Percentiles rank a stretch among this genome's conserved stretches.
Conservation (phyloP, 2,888 invertebrate genomes). For the Leptura quadrifasciata region DNA sequence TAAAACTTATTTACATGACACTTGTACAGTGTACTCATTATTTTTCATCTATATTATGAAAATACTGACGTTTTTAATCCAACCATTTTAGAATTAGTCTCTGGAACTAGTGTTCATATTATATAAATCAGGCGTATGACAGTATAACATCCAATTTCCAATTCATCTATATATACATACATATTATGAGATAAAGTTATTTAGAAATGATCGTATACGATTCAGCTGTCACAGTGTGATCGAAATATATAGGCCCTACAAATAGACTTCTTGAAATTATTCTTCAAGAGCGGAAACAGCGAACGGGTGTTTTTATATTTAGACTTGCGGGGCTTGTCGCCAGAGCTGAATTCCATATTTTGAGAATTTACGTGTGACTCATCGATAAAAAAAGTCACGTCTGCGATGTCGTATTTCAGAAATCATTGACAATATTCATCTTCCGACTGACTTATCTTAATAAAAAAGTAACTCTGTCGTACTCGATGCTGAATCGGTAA, state of each 20-base stretch:
- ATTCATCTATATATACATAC: not conserved
- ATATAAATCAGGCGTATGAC: not conserved
- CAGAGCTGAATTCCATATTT: not conserved
- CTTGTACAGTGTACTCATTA: too few relatives aligned
- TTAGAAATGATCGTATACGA: conserved; percentile 4
- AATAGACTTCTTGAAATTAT: conserved; percentile 13
- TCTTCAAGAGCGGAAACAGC: not conserved
- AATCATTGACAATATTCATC: conserved; percentile 1
- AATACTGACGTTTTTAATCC: too few relatives aligned
- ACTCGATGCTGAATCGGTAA: not conserved
- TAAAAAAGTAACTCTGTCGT: not conserved
- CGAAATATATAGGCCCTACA: conserved; percentile 22
- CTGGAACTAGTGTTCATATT: too few relatives aligned
- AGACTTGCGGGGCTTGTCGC: not conserved
- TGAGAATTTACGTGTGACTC: not conserved
- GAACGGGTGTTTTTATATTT: not conserved
- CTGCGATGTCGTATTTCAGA: not conserved
- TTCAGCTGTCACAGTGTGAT: conserved; percentile 19
- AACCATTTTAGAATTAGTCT: too few relatives aligned
- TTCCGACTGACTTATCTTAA: not conserved
- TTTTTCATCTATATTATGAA: too few relatives aligned
- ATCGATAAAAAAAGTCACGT: not conserved
- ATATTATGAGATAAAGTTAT: conserved; percentile 15
- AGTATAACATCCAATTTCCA: not conserved
- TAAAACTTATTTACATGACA: too few relatives aligned